Conservation (phyloP, 2,113 vertebrate genomes). For the Egretta garzetta region DNA sequence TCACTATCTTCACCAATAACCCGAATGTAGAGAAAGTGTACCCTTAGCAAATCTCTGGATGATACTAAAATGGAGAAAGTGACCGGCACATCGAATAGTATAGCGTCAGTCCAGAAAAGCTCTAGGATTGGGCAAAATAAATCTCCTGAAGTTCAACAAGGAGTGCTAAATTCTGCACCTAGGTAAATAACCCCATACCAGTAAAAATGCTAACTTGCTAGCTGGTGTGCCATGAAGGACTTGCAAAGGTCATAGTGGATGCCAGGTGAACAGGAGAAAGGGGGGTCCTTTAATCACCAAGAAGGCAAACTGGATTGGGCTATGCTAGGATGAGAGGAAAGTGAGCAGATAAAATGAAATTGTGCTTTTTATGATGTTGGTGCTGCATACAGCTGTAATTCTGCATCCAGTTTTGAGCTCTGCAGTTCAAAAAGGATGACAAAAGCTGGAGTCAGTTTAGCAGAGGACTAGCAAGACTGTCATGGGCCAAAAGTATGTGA, state of each 20-base stretch:
- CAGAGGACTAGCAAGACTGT: not conserved
- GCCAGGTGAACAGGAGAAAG: not conserved
- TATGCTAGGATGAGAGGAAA: not conserved
- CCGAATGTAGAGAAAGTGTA: not conserved
- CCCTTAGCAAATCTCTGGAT: not conserved
- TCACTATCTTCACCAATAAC: not conserved
- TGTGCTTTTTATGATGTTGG: not conserved
- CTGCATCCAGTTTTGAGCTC: not conserved
- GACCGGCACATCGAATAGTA: not conserved
- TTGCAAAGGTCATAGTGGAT: not conserved
- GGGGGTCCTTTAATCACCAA: not conserved
- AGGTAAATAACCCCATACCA: not conserved
- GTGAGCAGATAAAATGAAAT: not conserved
- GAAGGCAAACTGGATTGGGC: not conserved
- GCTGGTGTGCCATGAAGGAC: not conserved
- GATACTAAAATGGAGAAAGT: not conserved
- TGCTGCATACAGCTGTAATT: not conserved
- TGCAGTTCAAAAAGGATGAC: not conserved
- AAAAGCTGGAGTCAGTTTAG: not conserved
- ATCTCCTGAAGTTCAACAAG: not conserved
- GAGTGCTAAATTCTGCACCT: not conserved
- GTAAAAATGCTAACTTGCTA: not conserved
- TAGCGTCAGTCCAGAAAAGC: not conserved
- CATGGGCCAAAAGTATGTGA: not conserved
- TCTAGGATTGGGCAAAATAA: not conserved